These are phyloP conservation scores for Micromesistius poutassou DNA, from an alignment of 2,797 vertebrate genomes.

Conservation along the genomic window DNA sequence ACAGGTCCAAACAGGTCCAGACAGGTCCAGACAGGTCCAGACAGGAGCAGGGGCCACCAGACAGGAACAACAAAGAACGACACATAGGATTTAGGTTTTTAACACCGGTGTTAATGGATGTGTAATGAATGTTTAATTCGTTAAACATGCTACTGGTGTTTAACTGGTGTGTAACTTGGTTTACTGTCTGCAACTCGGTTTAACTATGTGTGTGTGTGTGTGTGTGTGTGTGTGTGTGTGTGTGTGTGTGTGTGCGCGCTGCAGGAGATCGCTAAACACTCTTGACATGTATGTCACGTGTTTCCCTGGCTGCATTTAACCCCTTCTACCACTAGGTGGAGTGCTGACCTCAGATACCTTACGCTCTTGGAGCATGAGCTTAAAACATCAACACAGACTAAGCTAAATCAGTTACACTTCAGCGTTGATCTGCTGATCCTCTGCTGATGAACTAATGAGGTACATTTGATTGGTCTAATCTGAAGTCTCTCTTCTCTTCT, in stretches of 20 bases:
- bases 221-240: neutral
- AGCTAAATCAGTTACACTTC: too few relatives aligned
- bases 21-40: neutral
- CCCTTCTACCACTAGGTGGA: too few relatives aligned
- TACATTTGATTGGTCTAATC: neutral
- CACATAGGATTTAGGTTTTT: neutral
- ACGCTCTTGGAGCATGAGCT: too few relatives aligned
- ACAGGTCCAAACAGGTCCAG: neutral
- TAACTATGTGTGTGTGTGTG: neutral
- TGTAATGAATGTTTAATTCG: too few relatives aligned
- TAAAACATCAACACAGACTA: neutral
- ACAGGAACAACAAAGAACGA: neutral
- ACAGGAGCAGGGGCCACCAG: neutral
- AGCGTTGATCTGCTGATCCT: neutral
- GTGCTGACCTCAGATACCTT: too few relatives aligned
- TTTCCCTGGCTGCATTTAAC: neutral
- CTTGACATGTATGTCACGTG: constrained; percentile 36
- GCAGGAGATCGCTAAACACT: constrained; percentile 92
- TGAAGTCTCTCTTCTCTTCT: neutral
- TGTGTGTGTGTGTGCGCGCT: neutral
- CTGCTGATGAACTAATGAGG: neutral
- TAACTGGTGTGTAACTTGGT: neutral
- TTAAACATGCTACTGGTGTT: too few relatives aligned
- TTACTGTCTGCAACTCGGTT: too few relatives aligned
- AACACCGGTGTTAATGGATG: too few relatives aligned